Percentiles rank a stretch among this genome's conserved stretches.
These are phyloP conservation scores for Emberiza fucata DNA, from an alignment of 2,113 vertebrate species.

Conservation along the genomic window DNA sequence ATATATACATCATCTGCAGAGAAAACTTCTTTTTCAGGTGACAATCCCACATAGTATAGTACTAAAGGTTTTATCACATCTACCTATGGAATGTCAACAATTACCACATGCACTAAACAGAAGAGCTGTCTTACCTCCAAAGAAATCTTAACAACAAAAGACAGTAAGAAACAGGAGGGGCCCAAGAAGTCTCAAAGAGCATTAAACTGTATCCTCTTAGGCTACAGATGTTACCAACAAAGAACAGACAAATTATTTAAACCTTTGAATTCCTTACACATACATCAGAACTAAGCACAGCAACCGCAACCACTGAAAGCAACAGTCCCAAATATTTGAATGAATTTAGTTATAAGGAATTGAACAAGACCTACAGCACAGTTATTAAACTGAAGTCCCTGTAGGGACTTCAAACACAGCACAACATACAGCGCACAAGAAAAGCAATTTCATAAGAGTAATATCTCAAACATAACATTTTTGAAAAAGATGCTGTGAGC, in stretches of 20 bases:
- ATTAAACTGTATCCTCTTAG: slow-evolving; percentile 9
- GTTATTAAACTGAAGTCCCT: slow-evolving; percentile 29
- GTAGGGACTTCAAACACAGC: not conserved
- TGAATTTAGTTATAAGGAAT: slow-evolving; percentile 11
- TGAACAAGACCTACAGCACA: not conserved
- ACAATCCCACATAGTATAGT: not conserved
- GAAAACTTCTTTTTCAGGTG: not conserved
- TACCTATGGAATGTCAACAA: slow-evolving; percentile 3
- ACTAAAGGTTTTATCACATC: not conserved
- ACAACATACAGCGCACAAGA: not conserved
- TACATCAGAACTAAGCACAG: slow-evolving; percentile 16
- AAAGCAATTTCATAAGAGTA: slow-evolving; percentile 43
- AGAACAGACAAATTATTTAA: slow-evolving; percentile 20
- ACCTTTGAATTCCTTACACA: slow-evolving; percentile 4
- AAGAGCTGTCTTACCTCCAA: not conserved
- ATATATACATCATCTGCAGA: not conserved
- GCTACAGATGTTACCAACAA: not conserved
- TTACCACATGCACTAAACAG: not conserved
- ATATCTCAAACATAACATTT: not conserved
- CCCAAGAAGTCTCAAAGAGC: not conserved
- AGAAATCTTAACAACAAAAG: slow-evolving; percentile 3
- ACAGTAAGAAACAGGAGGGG: not conserved
- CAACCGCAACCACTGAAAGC: not conserved
- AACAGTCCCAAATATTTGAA: slow-evolving; percentile 30
- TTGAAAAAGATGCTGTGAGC: not conserved